Conservation (phyloP, 2,113 vertebrate species). For the Epinephelus fuscoguttatus region DNA sequence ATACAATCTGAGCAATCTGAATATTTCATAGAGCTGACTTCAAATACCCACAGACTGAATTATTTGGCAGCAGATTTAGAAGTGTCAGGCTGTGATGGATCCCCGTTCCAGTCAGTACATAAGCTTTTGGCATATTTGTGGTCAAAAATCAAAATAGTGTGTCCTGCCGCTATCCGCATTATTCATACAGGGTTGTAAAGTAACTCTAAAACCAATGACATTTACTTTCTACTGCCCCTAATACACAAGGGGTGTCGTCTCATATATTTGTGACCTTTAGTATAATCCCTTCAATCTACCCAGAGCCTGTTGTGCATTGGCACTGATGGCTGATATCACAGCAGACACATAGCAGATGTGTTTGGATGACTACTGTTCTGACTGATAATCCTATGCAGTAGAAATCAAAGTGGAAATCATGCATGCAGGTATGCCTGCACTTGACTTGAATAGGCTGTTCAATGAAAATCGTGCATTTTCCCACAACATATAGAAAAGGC, state of each 20-base stretch:
- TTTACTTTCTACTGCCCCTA: conserved; percentile 67
- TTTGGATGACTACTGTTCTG: conserved; percentile 17
- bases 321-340: conserved; percentile 49
- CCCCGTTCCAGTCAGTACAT: conserved; percentile 50
- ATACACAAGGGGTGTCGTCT: conserved; percentile 59
- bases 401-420: conserved; percentile 38
- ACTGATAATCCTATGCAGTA: conserved; percentile 32
- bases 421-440: conserved; percentile 12
- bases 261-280: conserved; percentile 77
- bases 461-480: conserved; percentile 3
- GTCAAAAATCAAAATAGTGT: conserved; percentile 33
- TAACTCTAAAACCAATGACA: conserved; percentile 71
- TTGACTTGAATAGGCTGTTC: conserved; percentile 11
- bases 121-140: conserved; percentile 49
- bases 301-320: conserved; percentile 47
- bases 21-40: conserved; percentile 62
- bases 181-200: conserved; percentile 60
- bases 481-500: not conserved
- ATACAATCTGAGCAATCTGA: conserved; percentile 45
- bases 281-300: conserved; percentile 69
- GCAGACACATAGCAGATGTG: conserved; percentile 45
- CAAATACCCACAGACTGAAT: conserved; percentile 55
- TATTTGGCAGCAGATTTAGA: conserved; percentile 54
- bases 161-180: conserved; percentile 15
- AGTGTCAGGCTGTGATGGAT: conserved; percentile 26